Base-by-base conservation (phyloP, 1,140 invertebrate genomes). In the Penaeus vannamei region DNA sequence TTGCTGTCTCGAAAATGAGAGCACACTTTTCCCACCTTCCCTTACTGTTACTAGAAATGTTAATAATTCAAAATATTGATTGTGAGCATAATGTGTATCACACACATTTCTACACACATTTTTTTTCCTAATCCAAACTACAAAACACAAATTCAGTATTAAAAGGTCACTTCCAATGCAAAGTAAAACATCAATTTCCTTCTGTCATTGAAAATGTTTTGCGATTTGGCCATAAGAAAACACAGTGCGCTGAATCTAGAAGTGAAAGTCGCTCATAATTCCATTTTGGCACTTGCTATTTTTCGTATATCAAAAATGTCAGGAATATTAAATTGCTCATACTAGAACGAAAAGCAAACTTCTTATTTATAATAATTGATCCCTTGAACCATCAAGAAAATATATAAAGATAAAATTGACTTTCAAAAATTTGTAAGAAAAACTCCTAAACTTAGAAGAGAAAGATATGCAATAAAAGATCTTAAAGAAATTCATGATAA, bases 281-380 rank as follows among this genome's bases (percentile, higher is more conserved):
- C 61, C 62, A 87, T 80, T 85, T 87, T 87, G 86, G 86, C 86
- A 87, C 86, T 77, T 77, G 7, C 8, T 85, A 62, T 29, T 83
- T 62, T 84, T 29, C 64, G n/a, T 36, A 29, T 85, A 32, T 87
- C 36, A 81, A n/a, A 60, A 81, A 69, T 72, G 23, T 87, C 80
- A 62, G 85, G 79, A 66, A 82, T 42, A 81, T 46, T 87, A 46
- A 80, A 53, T 86, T 64, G 79, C 83, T 60, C 29, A 80, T 66
- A 60, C 61, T 81, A 87, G 81, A 42, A 82, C 62, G 53, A 87
- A 53, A 87, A 53, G 62, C 61, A 82, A 87, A 87, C 36, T 19
- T 77, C 86, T 87, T 87, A 87, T 23, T 60, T 64, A 79, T 82
- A 53, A 81, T 80, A 87, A 82, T 87, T 87, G 86, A 87, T 87